Base-by-base conservation (phyloP, 2,888 invertebrate genomes). In the Caenorhabditis japonica region DNA sequence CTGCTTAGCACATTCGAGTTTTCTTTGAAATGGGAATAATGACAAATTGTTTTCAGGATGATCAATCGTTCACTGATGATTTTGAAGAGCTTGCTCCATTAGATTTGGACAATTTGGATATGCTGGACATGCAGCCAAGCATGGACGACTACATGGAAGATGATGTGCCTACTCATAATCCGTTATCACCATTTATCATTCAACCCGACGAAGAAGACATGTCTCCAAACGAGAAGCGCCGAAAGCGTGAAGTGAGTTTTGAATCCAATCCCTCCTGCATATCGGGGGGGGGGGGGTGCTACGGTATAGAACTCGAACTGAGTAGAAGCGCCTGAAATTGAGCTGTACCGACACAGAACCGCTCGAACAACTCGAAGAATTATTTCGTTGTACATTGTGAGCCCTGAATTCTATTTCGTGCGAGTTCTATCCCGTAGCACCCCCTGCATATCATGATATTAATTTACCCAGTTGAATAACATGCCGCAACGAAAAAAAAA, bases 81-180 rank as follows among this genome's bases (percentile, higher is more conserved):
- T 77, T 77, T 12, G 82, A 82, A 21, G 73, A 70, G 4, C 64
- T 64, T 34, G 73, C 58, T 25, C 59, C 68, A 7, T 10, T 60
- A 4, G 77, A 75, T 15, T 44, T 53, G 30, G 75, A 75, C 13
- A 21, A 52, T 7, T 52, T 52, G 13, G 73, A 68, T 13, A 44
- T 38, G 25, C 33, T 56, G 36, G 56, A 56, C n/a, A 43, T 30
- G 8, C 60, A 47, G 30, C 61, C 47, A 8, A 38, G 43, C 4
- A 41, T 58, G 34, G 68, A 70, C 17, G 47, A 62, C 7, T 30
- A 59, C 17, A n/a, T 39, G 21, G 46, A 55, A 1, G 60, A 59
- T 33, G 60, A 66, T 8, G 4, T 55, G 0, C 30, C 44, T 19
- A 27, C 10, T 8, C 33, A 17, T 8, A 70, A 55, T 25, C 55